Base-by-base conservation (phyloP, 2,888 invertebrate species). In the Parasteatoda lunata region DNA sequence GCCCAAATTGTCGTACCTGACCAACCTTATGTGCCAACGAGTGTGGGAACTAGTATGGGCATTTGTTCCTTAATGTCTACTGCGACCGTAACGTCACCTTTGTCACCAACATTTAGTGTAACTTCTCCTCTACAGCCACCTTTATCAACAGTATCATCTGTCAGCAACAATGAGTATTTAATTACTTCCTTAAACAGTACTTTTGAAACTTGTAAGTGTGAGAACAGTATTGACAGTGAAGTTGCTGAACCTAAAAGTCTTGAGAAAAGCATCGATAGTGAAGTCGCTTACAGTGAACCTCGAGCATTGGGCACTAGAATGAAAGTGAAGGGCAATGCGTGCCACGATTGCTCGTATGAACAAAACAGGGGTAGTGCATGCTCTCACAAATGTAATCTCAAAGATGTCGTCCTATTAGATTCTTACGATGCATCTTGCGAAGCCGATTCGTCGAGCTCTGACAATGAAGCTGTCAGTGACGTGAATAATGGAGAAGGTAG, bases 371-470 rank as follows among this genome's bases (percentile, higher is more conserved):
- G 47, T 64, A 71, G 73, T 52, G 7, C 79, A 8, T 69, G n/a
- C 65, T 45, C 68, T n/a, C 73, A 78, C n/a, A 78, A 66, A 8
- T 88, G 78, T 48, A 82, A 52, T 76, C 85, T 75, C 48, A 78
- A 82, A 59, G 88, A 82, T 71, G 77, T 71, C 13, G 48, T 82
- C 30, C 49, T 85, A 11, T 73, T 87, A 4, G 89, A 89, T 75
- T 89, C 89, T 0, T 89, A 81, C 48, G 89, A 87, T 80, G 89
- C 89, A n/a, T 88, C 89, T 9, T 89, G 83, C 64, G 81, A 88
- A 75, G 84, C 84, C 81, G 90, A 77, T 89, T 89, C 89, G 80
- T 89, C 73, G 72, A 90, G 88, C 13, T 87, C 85, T 8, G 89
- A 89, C 69, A 89, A 89, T 69, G 82, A 83, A 30, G 80, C 77